Percentiles rank a stretch among this genome's conserved stretches.
These are phyloP conservation scores for fruit fly (Drosophila melanogaster) DNA, from an alignment of 1,140 invertebrate genomes.

Conservation along the genomic window Release_6_plus_ISO1_MT NC_004354.4:5202501-5203000, in stretches of 20 bases:
- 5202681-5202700: too few relatives aligned
- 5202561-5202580: background rate
- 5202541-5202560: background rate
- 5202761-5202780: conserved; percentile 13
- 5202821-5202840: conserved; percentile 31
- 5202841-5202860: conserved; percentile 24
- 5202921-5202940: conserved; percentile 16
- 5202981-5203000: conserved; percentile 9
- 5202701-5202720: background rate
- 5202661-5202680: too few relatives aligned
- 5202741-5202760: background rate
- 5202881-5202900: background rate
- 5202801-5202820: conserved; percentile 6
- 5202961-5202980: conserved; percentile 21
- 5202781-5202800: conserved; percentile 31
- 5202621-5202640: too few relatives aligned
- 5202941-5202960: conserved; percentile 42
- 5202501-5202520: too few relatives aligned
- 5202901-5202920: conserved; percentile 11
- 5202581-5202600: background rate
- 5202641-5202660: too few relatives aligned
- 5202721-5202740: background rate
- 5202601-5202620: too few relatives aligned
- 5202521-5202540: background rate
- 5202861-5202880: conserved; percentile 33